A percentile compares a stretch with the other conserved stretches of the same genome.
phyloP scores from a whole-genome alignment of 2,113 vertebrate species.

The Herpetotheres cachinnans region DNA sequence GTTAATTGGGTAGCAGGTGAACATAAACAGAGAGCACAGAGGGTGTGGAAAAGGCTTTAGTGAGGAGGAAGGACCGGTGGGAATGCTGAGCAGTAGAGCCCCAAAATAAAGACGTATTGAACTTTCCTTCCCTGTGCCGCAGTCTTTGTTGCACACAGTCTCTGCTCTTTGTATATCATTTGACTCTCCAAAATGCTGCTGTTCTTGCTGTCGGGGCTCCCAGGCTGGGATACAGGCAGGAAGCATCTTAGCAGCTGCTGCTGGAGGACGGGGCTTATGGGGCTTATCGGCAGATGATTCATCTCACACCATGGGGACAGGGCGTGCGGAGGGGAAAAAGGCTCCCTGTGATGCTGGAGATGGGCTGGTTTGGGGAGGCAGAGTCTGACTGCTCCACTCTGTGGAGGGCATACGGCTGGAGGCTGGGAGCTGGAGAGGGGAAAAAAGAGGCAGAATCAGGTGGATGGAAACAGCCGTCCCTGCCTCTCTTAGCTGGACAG shows the following conservation, averaged over 20 bases:
- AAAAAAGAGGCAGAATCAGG: not conserved
- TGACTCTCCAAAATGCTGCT: constrained; percentile 4
- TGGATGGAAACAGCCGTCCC: not conserved
- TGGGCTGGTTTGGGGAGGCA: not conserved
- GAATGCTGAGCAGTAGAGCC: constrained; percentile 1
- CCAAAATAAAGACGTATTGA: constrained; percentile 17
- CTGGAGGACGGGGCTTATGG: fast-evolving
- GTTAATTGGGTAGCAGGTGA: constrained; percentile 74
- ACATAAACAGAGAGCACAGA: constrained; percentile 57
- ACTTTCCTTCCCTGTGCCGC: constrained; percentile 4
- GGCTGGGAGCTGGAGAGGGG: not conserved
- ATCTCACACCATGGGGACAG: fast-evolving
- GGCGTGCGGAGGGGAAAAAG: fast-evolving
- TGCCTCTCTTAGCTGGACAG: not conserved
- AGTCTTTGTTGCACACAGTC: not conserved
- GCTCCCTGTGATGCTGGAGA: not conserved
- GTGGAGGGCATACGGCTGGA: not conserved
- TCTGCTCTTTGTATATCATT: not conserved
- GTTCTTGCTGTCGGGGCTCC: not conserved
- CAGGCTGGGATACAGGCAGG: not conserved
- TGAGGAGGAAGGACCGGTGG: not conserved
- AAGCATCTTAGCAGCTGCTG: not conserved
- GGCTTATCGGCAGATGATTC: not conserved
- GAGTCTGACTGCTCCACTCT: not conserved
- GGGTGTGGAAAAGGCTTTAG: constrained; percentile 54